These are phyloP conservation scores for Montipora sp. DNA, from an alignment of 64 coral and sea anemone genomes.

Conservation along the genomic window DNA sequence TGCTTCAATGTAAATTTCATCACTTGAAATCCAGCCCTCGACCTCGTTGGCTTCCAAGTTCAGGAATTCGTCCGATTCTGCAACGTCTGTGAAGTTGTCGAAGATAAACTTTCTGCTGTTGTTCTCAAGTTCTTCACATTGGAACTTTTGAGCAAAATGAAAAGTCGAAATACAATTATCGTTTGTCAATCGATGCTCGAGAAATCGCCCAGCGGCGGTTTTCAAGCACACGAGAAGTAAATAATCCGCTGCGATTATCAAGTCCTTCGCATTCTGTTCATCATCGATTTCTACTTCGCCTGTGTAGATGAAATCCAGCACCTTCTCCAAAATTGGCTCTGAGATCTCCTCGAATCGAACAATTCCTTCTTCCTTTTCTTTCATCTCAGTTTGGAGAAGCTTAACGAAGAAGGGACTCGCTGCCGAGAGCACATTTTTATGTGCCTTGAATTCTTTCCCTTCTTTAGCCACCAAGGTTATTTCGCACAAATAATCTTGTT, in stretches of 20 bases:
- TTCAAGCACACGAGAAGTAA: slow-evolving; percentile 31
- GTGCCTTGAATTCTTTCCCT: slow-evolving; percentile 7
- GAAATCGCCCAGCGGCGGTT: not conserved
- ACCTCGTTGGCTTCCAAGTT: not conserved
- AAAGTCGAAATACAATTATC: not conserved
- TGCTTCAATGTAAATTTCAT: not conserved
- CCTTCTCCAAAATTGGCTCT: not conserved
- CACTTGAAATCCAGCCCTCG: not conserved
- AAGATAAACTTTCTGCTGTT: not conserved
- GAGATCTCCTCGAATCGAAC: not conserved
- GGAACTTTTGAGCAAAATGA: not conserved
- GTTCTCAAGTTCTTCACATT: not conserved
- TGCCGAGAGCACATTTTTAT: not conserved
- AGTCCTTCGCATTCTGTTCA: not conserved
- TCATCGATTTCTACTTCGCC: not conserved
- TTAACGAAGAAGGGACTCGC: slow-evolving; percentile 8
- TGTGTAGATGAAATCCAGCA: slow-evolving; percentile 27
- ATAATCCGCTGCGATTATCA: slow-evolving; percentile 13
- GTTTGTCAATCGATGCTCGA: not conserved
- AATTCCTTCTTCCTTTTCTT: slow-evolving; percentile 13
- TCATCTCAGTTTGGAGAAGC: slow-evolving; percentile 24
- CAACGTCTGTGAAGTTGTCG: not conserved
- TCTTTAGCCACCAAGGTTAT: slow-evolving; percentile 14
- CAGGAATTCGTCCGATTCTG: slow-evolving; percentile 3
- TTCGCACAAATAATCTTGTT: slow-evolving; percentile 4